Conservation (phyloP, 2,113 vertebrate genomes). For the Gadus chalcogrammus region DNA sequence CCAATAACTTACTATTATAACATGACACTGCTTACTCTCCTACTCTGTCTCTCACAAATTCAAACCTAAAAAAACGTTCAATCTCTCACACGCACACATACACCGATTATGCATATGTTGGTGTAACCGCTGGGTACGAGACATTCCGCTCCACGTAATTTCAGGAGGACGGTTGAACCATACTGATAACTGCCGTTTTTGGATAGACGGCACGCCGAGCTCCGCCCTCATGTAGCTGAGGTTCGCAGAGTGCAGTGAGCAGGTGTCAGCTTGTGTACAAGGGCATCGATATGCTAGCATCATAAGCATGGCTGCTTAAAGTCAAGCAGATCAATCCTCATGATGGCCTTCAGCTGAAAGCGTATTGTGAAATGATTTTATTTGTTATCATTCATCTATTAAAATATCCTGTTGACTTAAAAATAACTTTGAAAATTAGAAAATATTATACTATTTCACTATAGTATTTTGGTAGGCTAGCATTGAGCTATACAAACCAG, state of each 20-base stretch:
- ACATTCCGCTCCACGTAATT: conserved; percentile 62
- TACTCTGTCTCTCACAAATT: no score
- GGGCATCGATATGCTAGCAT: neutral
- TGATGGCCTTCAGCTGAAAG: no score
- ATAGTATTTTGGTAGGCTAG: no score
- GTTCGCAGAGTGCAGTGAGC: conserved; percentile 12
- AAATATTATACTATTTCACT: no score
- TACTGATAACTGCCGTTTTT: conserved; percentile 36
- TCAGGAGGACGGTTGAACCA: conserved; percentile 58
- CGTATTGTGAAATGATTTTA: no score
- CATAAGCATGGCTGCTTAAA: neutral
- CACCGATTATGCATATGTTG: neutral
- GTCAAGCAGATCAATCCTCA: no score
- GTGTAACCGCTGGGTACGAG: neutral
- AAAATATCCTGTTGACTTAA: no score
- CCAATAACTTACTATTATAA: no score
- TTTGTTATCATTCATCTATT: no score
- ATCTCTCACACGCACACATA: neutral
- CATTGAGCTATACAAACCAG: no score
- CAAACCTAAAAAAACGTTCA: neutral
- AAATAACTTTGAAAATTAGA: no score
- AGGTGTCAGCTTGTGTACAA: neutral
- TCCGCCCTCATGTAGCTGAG: conserved; percentile 54
- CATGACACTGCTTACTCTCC: no score
- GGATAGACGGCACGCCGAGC: conserved; percentile 25